Conservation (phyloP, 1,140 invertebrate genomes). For the Bombus superbus region DNA sequence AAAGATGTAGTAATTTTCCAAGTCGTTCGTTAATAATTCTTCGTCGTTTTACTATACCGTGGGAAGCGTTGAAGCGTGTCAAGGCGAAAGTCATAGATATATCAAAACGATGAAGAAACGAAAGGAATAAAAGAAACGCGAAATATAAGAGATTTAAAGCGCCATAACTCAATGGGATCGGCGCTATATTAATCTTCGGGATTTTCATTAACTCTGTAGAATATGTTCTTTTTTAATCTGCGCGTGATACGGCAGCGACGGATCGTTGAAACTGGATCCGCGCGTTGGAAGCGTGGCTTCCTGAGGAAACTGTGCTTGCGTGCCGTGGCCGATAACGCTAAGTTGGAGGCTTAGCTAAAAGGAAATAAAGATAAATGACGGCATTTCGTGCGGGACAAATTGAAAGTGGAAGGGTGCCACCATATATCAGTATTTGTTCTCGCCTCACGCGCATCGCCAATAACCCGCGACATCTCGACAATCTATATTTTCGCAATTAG, state of each 20-base stretch:
- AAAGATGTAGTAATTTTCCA: too few relatives aligned
- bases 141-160: background rate
- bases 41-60: too few relatives aligned
- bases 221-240: constrained; percentile 9
- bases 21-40: too few relatives aligned
- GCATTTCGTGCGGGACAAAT: constrained; percentile 63
- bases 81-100: too few relatives aligned
- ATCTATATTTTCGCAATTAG: constrained; percentile 50
- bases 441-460: constrained; percentile 31
- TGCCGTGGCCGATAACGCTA: constrained; percentile 63
- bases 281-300: constrained; percentile 32
- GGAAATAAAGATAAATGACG: constrained; percentile 70
- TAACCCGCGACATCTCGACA: constrained; percentile 16
- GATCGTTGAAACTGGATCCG: constrained; percentile 60
- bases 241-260: background rate
- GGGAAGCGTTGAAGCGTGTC: too few relatives aligned
- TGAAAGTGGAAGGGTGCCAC: constrained; percentile 47
- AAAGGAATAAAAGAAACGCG: background rate
- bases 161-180: background rate
- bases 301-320: constrained; percentile 51
- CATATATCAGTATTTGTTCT: constrained; percentile 61
- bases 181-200: background rate
- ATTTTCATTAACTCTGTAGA: constrained; percentile 4
- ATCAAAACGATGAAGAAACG: background rate
- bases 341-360: constrained; percentile 63